Evolutionary conservation across 2,113 vertebrate genomes (phyloP).

Genomic region (Festucalex cinctus): DNA sequence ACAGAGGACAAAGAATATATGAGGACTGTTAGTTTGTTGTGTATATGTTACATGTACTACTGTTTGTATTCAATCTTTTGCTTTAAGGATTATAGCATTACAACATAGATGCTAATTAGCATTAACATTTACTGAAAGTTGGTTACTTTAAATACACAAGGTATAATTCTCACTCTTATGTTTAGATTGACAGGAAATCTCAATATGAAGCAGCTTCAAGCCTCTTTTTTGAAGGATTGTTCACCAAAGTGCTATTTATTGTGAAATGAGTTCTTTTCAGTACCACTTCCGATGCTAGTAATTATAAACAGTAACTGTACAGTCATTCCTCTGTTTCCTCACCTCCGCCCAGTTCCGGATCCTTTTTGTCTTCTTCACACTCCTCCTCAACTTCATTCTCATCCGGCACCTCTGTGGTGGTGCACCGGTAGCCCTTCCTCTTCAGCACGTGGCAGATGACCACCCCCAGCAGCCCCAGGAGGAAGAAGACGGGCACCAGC

Average conservation of each 20-base stretch:
- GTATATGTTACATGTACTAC: too few relatives aligned
- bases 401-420: conserved; percentile 84
- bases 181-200: neutral
- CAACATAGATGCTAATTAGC: too few relatives aligned
- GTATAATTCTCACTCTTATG: neutral
- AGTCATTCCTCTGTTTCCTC: conserved; percentile 1
- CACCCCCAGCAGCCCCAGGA: conserved; percentile 88
- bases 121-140: too few relatives aligned
- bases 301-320: neutral
- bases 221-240: neutral
- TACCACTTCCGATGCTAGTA: neutral
- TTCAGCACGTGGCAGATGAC: conserved; percentile 91
- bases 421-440: conserved; percentile 93
- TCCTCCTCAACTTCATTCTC: conserved; percentile 62
- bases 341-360: conserved; percentile 80
- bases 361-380: conserved; percentile 70
- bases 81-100: too few relatives aligned
- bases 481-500: conserved; percentile 86
- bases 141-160: neutral
- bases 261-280: neutral
- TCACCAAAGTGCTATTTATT: neutral
- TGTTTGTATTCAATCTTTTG: too few relatives aligned
- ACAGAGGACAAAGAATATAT: neutral
- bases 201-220: neutral
- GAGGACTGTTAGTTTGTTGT: too few relatives aligned